Evolutionary conservation across 2,888 invertebrate species (phyloP).

Genomic region (Aricia artaxerxes): DNA sequence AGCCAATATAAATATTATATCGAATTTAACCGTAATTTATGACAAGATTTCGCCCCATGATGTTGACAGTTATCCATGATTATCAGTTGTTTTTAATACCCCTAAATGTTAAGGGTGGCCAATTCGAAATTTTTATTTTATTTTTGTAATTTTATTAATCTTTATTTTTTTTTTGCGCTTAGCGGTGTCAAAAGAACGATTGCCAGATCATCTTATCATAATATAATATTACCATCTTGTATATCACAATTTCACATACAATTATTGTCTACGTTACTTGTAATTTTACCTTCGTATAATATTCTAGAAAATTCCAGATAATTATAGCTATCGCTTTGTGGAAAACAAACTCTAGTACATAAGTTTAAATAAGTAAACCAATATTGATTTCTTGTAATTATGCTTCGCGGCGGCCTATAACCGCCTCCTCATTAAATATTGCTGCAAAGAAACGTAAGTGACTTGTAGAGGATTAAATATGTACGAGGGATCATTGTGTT

Average conservation of each 20-base stretch:
- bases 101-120: neutral
- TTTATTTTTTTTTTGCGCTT: neutral
- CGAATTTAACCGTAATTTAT: too few species aligned
- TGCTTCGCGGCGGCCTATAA: constrained; percentile 57
- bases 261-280: neutral
- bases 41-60: too few species aligned
- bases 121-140: neutral
- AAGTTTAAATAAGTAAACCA: constrained; percentile 56
- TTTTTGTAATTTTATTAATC: neutral
- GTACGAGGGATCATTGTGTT: constrained; percentile 25
- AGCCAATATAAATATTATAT: too few species aligned
- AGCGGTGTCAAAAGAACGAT: neutral
- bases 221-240: neutral
- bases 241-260: neutral
- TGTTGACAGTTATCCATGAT: too few species aligned
- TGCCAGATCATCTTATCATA: neutral
- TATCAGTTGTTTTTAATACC: neutral
- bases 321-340: constrained; percentile 33
- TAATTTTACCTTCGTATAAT: constrained; percentile 1
- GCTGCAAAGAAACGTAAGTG: constrained; percentile 61
- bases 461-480: constrained; percentile 50
- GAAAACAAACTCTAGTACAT: constrained; percentile 31
- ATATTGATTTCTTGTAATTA: constrained; percentile 75
- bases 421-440: constrained; percentile 70
- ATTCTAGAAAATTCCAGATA: constrained; percentile 30